Evolutionary conservation across 2,113 vertebrate genomes (phyloP), one percentile per base, ranked within the genome.

Genomic region (Silurus glanis): DNA sequence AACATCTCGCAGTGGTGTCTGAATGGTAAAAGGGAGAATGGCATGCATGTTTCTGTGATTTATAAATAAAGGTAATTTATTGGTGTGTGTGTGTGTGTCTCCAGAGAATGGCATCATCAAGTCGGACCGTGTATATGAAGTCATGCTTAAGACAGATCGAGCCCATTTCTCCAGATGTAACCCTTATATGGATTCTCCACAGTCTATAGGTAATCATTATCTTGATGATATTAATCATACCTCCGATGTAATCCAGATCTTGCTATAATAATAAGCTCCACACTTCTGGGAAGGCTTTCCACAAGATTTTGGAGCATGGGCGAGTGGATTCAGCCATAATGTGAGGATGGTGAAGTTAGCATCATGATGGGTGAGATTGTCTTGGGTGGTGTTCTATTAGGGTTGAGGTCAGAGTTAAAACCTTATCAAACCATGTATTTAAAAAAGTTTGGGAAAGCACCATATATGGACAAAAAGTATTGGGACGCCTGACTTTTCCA

Each of bases 81-180:
- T 37, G 1, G 28, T 64, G 69, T 64, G 83, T 62, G 23, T 81
- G 10, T 58, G 21, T 88, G 64, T 83, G 45, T 91, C 92, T 93
- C 37, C 93, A 99, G 98, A 98, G 96, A 99, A 99, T 97, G 97
- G 97, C 92, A 99, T 99, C 91, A 98, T 99, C 92, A 99, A 99
- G 91, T 97, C 97, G 56, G 98, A 99, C 90, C 97, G 97, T 92
- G 98, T 99, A 72, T 99, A 97, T 90, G 97, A 99, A 95, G 98
- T 99, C 90, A 99, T 99, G 98, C 92, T 99, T 93, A 94, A 95
- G 89, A 99, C 98, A 89, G 98, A 99, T 92, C 96, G 98, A 76
- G 95, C 94, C 64, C 96, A 99, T 84, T 99, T 97, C 95, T 98
- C 97, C 88, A 97, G 97, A 91, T 97, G 96, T 94, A 99, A 99